A percentile compares a stretch with the other conserved stretches of the same genome.
Evolutionary conservation across 2,797 vertebrate genomes (phyloP).

Genomic region (Melanotaenia parkinsoni): DNA sequence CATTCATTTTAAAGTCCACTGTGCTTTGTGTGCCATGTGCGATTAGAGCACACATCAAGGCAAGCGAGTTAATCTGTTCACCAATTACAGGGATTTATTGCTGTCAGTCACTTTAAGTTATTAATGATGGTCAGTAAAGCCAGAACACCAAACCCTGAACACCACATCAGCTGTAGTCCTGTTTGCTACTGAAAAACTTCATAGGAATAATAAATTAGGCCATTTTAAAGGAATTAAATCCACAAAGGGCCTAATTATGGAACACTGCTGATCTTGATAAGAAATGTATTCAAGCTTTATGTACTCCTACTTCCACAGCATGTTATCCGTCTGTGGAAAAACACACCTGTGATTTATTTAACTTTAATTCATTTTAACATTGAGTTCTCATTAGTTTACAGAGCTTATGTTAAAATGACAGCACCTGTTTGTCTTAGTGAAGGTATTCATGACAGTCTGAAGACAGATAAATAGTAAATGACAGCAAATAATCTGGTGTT

Average conservation of each 20-base stretch:
- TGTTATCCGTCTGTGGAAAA: not conserved
- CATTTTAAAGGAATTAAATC: not conserved
- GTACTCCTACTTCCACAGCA: not conserved
- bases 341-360: not conserved
- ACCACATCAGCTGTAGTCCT: constrained; percentile 11
- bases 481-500: no score
- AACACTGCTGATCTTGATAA: not conserved
- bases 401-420: not conserved
- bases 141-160: constrained; percentile 21
- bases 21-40: constrained; percentile 9
- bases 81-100: constrained; percentile 45
- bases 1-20: constrained; percentile 17
- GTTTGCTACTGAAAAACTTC: not conserved
- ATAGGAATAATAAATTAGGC: not conserved
- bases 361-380: not conserved
- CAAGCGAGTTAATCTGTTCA: constrained; percentile 53
- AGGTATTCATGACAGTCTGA: no score
- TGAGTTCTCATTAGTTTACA: not conserved
- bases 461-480: no score
- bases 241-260: not conserved
- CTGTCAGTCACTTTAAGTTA: constrained; percentile 51
- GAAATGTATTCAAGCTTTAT: not conserved
- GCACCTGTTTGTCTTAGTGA: not conserved
- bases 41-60: constrained; percentile 46
- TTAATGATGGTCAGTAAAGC: constrained; percentile 44